Evolutionary conservation across 2,888 invertebrate genomes (phyloP).

Genomic region (Ectemnius lituratus): DNA sequence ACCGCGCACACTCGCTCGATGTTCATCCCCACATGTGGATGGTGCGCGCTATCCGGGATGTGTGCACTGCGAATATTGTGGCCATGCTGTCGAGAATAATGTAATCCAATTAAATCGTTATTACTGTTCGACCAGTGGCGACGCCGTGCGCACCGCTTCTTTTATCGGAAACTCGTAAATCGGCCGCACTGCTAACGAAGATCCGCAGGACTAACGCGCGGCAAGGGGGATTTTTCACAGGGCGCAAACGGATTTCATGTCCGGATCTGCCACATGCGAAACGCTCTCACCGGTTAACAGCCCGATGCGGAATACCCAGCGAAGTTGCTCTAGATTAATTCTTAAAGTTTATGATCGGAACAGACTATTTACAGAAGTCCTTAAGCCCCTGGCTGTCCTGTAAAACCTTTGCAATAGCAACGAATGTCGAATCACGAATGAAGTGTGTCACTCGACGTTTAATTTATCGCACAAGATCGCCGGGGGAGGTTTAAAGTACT

Average conservation of each 20-base stretch:
- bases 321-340: constrained; percentile 17
- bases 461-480: constrained; percentile 32
- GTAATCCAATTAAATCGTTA: constrained; percentile 45
- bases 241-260: neutral
- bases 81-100: constrained; percentile 36
- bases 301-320: neutral
- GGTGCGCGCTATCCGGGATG: constrained; percentile 19
- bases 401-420: too few species aligned
- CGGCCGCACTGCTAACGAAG: neutral
- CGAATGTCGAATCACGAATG: too few species aligned
- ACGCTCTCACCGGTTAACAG: constrained; percentile 7
- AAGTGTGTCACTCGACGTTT: neutral
- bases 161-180: constrained; percentile 20
- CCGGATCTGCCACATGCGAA: too few species aligned
- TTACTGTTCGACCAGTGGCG: constrained; percentile 32
- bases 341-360: too few species aligned
- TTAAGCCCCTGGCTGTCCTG: too few species aligned
- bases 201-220: constrained; percentile 9
- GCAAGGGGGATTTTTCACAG: constrained; percentile 7
- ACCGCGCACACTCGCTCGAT: constrained; percentile 14
- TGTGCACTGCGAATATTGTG: constrained; percentile 36
- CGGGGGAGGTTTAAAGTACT: constrained; percentile 33
- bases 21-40: constrained; percentile 11
- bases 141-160: constrained; percentile 13
- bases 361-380: too few species aligned